phyloP scores from a whole-genome alignment of 2,797 vertebrate genomes.

The Thunnus albacares region DNA sequence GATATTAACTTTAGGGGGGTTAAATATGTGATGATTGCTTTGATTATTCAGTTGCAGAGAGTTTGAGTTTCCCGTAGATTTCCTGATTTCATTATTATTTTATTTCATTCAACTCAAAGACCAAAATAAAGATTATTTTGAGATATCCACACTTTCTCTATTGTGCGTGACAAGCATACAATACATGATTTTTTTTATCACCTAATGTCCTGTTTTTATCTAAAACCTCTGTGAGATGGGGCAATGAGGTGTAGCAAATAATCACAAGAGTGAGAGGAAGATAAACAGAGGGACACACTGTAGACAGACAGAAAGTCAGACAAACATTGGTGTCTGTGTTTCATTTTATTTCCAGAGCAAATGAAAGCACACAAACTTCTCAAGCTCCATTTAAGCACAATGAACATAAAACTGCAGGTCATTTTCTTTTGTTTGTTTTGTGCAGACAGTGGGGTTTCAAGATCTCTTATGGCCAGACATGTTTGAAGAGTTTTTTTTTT shows the following conservation, averaged over 20 bases:
- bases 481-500: conserved; percentile 38
- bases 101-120: neutral
- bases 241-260: conserved; percentile 33
- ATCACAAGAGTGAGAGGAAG: neutral
- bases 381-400: conserved; percentile 49
- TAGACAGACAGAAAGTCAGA: neutral
- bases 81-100: neutral
- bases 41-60: too few relatives aligned
- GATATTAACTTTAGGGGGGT: too few relatives aligned
- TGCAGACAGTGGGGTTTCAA: conserved; percentile 34
- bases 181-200: conserved; percentile 2
- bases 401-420: conserved; percentile 49
- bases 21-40: too few relatives aligned
- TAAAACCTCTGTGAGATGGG: conserved; percentile 8
- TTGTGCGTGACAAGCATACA: neutral
- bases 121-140: neutral
- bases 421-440: conserved; percentile 50
- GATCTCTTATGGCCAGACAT: conserved; percentile 27
- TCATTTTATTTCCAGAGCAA: conserved; percentile 35
- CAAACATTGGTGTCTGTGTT: conserved; percentile 21
- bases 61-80: too few relatives aligned
- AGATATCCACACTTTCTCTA: neutral
- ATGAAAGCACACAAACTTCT: conserved; percentile 46
- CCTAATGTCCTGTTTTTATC: conserved; percentile 19
- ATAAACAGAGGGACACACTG: neutral